Conservation (phyloP, 2,113 vertebrate genomes). For the Nothoprocta pentlandii region DNA sequence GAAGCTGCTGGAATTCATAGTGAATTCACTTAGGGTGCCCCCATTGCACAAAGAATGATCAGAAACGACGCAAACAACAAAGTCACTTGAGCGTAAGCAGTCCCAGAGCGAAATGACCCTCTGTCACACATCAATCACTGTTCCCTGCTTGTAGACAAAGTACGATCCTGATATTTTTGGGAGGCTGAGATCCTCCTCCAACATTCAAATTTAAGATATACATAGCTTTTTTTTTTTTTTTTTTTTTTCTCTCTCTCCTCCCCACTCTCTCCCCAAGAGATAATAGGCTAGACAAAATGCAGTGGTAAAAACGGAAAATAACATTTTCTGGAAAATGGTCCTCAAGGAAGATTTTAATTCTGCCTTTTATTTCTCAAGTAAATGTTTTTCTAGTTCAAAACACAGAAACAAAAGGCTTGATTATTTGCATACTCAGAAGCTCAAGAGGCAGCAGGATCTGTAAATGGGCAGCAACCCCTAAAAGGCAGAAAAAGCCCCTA, state of each 20-base stretch:
- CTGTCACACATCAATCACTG: not conserved
- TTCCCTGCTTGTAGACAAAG: not conserved
- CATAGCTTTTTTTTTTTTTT: not conserved
- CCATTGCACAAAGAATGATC: not conserved
- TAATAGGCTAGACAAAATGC: not conserved
- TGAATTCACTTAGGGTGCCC: not conserved
- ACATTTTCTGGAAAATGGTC: not conserved
- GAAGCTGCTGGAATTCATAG: not conserved
- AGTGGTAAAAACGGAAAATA: not conserved
- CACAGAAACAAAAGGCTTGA: not conserved
- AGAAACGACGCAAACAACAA: not conserved
- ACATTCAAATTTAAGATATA: not conserved
- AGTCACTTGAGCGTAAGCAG: not conserved
- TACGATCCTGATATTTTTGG: fast-evolving
- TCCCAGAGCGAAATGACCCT: not conserved
- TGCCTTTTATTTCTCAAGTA: not conserved
- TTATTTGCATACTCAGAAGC: not conserved
- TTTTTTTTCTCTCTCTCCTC: no score
- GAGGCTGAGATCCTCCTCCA: not conserved
- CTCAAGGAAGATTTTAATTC: not conserved
- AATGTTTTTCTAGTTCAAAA: not conserved
- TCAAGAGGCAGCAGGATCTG: not conserved
- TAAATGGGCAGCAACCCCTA: not conserved
- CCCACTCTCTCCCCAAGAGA: not conserved
- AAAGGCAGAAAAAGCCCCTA: not conserved